phyloP scores from a whole-genome alignment of 2,888 invertebrate species.

The Folsomia candida region DNA sequence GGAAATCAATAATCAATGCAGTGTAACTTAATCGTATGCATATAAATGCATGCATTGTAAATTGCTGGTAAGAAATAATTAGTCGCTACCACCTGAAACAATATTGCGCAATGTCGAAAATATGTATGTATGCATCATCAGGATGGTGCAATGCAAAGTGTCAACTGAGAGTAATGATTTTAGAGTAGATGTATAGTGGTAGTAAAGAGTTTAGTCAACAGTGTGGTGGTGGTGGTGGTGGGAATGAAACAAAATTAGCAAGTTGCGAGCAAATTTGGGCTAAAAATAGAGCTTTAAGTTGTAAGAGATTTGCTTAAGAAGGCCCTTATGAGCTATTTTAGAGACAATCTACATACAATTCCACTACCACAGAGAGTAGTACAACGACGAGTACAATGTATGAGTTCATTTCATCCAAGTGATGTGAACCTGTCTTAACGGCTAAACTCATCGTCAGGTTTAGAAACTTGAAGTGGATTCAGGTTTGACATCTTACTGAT shows the following conservation, averaged over 20 bases:
- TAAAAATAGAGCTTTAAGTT: slow-evolving; percentile 15
- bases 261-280: slow-evolving; percentile 19
- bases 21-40: no score
- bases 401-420: not conserved
- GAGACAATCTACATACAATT: slow-evolving; percentile 3
- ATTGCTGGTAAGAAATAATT: not conserved
- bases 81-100: not conserved
- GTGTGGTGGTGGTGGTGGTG: slow-evolving; percentile 1
- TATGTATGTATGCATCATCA: not conserved
- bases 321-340: not conserved
- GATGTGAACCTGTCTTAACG: not conserved
- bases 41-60: no score
- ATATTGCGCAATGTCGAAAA: not conserved
- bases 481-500: not conserved
- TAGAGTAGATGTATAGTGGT: not conserved
- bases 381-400: not conserved
- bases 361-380: not conserved
- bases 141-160: not conserved
- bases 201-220: not conserved
- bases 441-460: no score
- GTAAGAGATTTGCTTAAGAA: not conserved
- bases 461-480: not conserved
- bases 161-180: not conserved
- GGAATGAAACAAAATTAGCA: slow-evolving; percentile 16
- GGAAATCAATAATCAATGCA: no score